Evolutionary conservation across 2,888 invertebrate genomes (phyloP).

Genomic region (Oscheius sp.): DNA sequence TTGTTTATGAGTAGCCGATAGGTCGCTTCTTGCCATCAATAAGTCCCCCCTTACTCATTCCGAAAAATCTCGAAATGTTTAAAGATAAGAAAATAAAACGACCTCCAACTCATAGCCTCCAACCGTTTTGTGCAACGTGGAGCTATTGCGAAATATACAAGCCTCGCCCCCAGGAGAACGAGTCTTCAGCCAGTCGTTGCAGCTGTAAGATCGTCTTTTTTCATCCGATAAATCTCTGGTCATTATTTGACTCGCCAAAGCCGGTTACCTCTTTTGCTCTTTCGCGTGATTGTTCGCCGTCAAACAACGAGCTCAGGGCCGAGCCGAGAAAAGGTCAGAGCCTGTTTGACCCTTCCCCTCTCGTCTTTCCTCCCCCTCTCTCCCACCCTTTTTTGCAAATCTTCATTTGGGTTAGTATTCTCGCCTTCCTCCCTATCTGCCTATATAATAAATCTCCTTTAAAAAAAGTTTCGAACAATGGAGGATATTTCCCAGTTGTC

Average conservation of each 20-base stretch:
- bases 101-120: background rate
- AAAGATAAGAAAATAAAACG: background rate
- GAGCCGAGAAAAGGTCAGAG: too few relatives aligned
- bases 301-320: too few relatives aligned
- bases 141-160: conserved; percentile 10
- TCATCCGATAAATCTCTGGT: too few relatives aligned
- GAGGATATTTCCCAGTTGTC: background rate
- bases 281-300: too few relatives aligned
- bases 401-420: too few relatives aligned
- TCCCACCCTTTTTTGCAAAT: background rate
- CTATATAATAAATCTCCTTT: too few relatives aligned
- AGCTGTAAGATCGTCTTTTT: background rate
- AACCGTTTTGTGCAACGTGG: conserved; percentile 13
- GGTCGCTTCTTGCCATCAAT: background rate
- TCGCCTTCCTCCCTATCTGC: too few relatives aligned
- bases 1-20: background rate
- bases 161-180: background rate
- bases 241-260: too few relatives aligned
- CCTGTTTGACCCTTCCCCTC: too few relatives aligned
- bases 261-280: too few relatives aligned
- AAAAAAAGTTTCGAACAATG: too few relatives aligned
- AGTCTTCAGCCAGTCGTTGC: background rate
- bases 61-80: background rate
- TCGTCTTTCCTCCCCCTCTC: background rate
- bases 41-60: background rate